These are phyloP conservation scores for Paratrypauchen microcephalus DNA, from an alignment of 2,797 vertebrate genomes.

Conservation along the genomic window DNA sequence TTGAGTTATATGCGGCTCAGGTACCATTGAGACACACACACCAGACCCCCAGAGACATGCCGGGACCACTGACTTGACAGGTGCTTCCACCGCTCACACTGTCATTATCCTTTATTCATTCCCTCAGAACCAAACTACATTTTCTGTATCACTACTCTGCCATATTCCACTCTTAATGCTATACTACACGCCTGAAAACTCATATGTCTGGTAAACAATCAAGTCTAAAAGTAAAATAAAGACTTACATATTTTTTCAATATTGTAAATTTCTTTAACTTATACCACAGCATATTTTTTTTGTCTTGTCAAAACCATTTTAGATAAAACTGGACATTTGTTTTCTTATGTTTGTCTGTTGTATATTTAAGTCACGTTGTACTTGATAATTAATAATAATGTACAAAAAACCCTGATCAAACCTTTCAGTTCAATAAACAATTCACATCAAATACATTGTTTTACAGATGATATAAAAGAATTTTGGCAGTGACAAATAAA, in stretches of 20 bases:
- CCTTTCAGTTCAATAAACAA: neutral
- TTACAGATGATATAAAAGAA: neutral
- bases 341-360: neutral
- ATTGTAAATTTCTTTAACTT: too few relatives aligned
- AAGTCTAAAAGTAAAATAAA: too few relatives aligned
- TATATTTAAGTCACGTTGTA: too few relatives aligned
- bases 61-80: too few relatives aligned
- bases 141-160: constrained; percentile 36
- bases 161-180: constrained; percentile 17
- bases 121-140: constrained; percentile 24
- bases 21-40: constrained; percentile 11
- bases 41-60: constrained; percentile 61
- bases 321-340: neutral
- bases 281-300: neutral
- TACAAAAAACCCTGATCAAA: neutral
- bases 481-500: neutral
- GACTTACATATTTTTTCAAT: too few relatives aligned
- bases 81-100: constrained; percentile 52
- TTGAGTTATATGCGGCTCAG: neutral
- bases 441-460: neutral
- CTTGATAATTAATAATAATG: too few relatives aligned
- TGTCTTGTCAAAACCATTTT: neutral
- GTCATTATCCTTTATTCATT: constrained; percentile 63
- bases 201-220: too few relatives aligned
- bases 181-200: neutral